Evolutionary conservation across 2,113 vertebrate genomes (phyloP).

Genomic region (Chrysochloris asiatica): DNA sequence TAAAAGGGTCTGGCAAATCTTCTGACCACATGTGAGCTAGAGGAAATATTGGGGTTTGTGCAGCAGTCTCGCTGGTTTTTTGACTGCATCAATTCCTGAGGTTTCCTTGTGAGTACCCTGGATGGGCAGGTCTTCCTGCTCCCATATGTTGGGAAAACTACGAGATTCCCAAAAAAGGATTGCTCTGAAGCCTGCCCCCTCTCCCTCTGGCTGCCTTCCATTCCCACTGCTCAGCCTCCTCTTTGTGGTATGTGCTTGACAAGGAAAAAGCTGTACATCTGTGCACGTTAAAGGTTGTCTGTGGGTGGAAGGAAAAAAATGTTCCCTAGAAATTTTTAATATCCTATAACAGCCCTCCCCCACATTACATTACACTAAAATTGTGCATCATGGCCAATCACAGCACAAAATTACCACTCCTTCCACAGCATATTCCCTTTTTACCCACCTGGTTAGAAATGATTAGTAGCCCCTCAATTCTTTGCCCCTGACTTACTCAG

Average conservation of each 20-base stretch:
- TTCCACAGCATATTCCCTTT: background rate
- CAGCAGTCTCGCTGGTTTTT: background rate
- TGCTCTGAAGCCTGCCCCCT: background rate
- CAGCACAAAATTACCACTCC: constrained; percentile 6
- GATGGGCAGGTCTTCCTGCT: background rate
- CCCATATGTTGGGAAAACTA: background rate
- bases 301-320: constrained; percentile 39
- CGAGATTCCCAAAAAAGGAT: background rate
- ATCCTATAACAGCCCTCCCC: constrained; percentile 24
- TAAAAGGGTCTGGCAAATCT: background rate
- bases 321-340: constrained; percentile 57
- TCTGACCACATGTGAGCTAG: background rate
- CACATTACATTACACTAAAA: constrained; percentile 41
- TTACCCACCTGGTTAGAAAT: background rate
- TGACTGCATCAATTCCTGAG: background rate
- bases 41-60: background rate
- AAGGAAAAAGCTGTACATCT: background rate
- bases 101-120: background rate
- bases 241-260: constrained; percentile 8
- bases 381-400: constrained; percentile 14
- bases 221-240: background rate
- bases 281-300: constrained; percentile 21
- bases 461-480: background rate
- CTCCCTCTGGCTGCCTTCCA: background rate
- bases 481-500: background rate